A percentile compares a stretch with the other conserved stretches of the same genome.
phyloP scores from a whole-genome alignment of 2,113 vertebrate genomes.

The Gracilinanus agilis region DNA sequence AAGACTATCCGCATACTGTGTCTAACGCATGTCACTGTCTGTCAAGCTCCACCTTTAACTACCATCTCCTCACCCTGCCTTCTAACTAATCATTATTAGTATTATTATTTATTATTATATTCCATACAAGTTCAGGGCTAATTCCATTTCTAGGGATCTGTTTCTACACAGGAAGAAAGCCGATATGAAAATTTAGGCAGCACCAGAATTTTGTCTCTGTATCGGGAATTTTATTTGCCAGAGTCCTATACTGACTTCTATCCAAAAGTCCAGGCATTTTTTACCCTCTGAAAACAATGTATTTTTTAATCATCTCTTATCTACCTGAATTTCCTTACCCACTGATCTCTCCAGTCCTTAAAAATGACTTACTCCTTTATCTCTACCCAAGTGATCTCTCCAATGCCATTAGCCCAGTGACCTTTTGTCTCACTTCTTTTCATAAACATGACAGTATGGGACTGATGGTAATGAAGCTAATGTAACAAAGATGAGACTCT shows the following conservation, averaged over 20 bases:
- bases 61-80: not conserved
- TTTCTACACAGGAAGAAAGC: not conserved
- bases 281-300: not conserved
- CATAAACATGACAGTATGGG: not conserved
- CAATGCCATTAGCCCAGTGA: not conserved
- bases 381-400: not conserved
- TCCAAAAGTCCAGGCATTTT: not conserved
- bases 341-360: not conserved
- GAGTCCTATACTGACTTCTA: not conserved
- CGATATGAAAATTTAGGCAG: not conserved
- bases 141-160: not conserved
- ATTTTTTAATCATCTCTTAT: not conserved
- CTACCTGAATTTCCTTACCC: not conserved
- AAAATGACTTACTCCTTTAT: not conserved
- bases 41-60: not conserved
- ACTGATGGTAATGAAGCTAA: not conserved
- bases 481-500: not conserved
- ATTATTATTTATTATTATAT: not conserved
- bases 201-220: not conserved
- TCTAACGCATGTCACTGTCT: conserved; percentile 18
- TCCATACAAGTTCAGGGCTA: not conserved
- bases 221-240: not conserved
- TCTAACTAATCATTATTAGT: not conserved
- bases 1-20: conserved; percentile 28
- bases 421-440: not conserved